phyloP scores from a whole-genome alignment of 2,888 invertebrate genomes.

The Drosophila nr. medialis region DNA sequence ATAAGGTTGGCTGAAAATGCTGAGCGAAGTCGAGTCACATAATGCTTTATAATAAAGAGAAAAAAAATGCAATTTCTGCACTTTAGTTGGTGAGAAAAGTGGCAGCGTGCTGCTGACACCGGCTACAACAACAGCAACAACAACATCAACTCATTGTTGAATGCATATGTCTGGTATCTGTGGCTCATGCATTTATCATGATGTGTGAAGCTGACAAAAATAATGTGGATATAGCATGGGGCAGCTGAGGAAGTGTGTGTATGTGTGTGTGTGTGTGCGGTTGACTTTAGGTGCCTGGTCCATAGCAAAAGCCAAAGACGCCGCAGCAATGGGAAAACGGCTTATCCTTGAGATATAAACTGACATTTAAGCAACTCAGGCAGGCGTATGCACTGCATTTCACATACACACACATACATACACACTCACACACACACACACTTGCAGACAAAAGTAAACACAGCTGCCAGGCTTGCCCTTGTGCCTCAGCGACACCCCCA shows the following conservation, averaged over 20 bases:
- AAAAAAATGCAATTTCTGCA: constrained; percentile 37
- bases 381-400: constrained; percentile 67
- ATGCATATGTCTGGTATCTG: constrained; percentile 33
- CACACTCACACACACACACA: constrained; percentile 24
- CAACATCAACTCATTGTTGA: constrained; percentile 20
- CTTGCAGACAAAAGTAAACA: constrained; percentile 54
- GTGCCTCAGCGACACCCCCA: constrained; percentile 12
- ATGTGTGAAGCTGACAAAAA: constrained; percentile 63
- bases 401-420: constrained; percentile 31
- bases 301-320: constrained; percentile 53
- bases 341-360: constrained; percentile 82
- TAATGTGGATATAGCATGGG: constrained; percentile 38
- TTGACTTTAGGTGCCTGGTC: constrained; percentile 23
- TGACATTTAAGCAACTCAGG: constrained; percentile 79
- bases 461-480: constrained; percentile 60
- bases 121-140: constrained; percentile 3
- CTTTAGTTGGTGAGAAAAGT: constrained; percentile 24
- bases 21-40: too few relatives aligned
- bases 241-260: constrained; percentile 7
- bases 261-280: constrained; percentile 7
- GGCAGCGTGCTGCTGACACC: constrained; percentile 14
- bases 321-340: constrained; percentile 69
- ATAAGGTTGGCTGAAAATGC: neutral
- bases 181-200: constrained; percentile 56
- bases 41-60: constrained; percentile 37